phyloP scores from a whole-genome alignment of 2,888 invertebrate species.

The Lutraria lutraria region DNA sequence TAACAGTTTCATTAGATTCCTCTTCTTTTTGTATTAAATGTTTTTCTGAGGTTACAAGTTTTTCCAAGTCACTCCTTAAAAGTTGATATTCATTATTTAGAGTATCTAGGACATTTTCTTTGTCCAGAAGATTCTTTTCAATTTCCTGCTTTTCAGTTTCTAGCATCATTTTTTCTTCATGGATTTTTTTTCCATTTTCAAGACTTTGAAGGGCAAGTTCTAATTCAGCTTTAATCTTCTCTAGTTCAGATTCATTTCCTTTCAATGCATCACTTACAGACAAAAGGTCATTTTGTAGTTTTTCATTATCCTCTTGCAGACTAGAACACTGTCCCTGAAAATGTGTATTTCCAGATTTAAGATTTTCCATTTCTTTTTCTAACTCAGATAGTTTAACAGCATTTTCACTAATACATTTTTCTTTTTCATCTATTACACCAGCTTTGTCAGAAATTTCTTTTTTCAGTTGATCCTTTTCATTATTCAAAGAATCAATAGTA shows the following conservation, averaged over 20 bases:
- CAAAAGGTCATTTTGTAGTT: constrained; percentile 15
- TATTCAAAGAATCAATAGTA: constrained; percentile 47
- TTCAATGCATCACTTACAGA: background rate
- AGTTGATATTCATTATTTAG: constrained; percentile 31
- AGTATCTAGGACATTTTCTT: constrained; percentile 41
- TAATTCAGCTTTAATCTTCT: constrained; percentile 27
- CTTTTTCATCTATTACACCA: constrained; percentile 24
- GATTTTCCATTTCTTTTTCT: constrained; percentile 50
- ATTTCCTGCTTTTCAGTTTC: constrained; percentile 28
- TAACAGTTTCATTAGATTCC: constrained; percentile 45
- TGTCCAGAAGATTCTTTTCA: constrained; percentile 15
- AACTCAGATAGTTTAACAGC: constrained; percentile 41
- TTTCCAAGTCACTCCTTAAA: constrained; percentile 25
- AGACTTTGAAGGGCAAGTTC: constrained; percentile 13
- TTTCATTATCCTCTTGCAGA: background rate
- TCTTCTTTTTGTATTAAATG: constrained; percentile 34
- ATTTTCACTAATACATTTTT: constrained; percentile 41
- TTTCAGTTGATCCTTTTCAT: constrained; percentile 61
- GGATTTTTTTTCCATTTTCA: constrained; percentile 34
- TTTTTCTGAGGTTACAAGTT: background rate
- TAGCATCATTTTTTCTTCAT: background rate
- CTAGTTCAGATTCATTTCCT: background rate
- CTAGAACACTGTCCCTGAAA: background rate
- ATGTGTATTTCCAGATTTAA: constrained; percentile 16
- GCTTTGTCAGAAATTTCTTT: constrained; percentile 44